Conservation (phyloP, 2,113 vertebrate species). For the Cyanoderma ruficeps region DNA sequence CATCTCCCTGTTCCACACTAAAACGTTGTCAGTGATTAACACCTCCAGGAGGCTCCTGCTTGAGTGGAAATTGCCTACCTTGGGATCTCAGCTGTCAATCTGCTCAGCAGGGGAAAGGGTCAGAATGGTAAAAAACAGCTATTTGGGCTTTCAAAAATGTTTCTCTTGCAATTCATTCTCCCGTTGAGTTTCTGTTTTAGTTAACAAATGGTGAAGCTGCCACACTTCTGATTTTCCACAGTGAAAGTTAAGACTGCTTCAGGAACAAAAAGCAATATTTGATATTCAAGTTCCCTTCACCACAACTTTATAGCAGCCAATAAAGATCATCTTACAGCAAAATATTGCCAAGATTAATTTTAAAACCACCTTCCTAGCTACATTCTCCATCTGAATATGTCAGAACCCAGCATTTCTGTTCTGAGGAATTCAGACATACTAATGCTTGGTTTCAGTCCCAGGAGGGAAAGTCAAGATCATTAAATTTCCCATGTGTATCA, state of each 20-base stretch:
- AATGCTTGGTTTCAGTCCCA: not conserved
- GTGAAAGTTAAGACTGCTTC: not conserved
- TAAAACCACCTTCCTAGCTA: not conserved
- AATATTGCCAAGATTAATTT: not conserved
- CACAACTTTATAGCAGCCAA: not conserved
- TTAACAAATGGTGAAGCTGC: not conserved
- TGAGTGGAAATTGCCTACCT: not conserved
- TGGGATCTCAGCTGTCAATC: not conserved
- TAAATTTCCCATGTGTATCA: not conserved
- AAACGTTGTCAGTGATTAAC: not conserved
- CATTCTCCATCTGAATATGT: not conserved
- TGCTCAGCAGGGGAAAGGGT: not conserved
- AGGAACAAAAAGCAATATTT: not conserved
- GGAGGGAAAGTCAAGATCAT: not conserved
- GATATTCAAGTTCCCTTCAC: not conserved
- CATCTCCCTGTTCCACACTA: not conserved
- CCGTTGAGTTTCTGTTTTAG: not conserved
- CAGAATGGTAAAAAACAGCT: not conserved
- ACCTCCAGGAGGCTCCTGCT: not conserved
- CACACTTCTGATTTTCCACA: not conserved
- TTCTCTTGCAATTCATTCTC: not conserved
- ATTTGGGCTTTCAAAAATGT: not conserved
- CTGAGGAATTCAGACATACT: not conserved
- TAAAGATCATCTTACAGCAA: not conserved
- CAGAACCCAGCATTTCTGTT: not conserved